Conservation (phyloP, 2,113 vertebrate species). For the Diadophis punctatus region DNA sequence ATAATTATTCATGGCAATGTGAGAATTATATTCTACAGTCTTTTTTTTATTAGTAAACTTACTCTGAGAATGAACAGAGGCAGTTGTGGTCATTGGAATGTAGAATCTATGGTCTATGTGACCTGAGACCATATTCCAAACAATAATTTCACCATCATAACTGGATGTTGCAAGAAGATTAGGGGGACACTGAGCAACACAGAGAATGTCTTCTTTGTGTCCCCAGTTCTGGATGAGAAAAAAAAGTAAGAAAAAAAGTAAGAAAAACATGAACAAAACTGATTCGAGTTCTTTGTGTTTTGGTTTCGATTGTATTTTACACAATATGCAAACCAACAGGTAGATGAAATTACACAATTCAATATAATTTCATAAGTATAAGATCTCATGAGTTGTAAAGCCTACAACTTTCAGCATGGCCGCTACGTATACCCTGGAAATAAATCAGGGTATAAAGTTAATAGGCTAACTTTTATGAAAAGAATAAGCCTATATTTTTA, state of each 20-base stretch:
- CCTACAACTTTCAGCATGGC: background rate
- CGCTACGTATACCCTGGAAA: background rate
- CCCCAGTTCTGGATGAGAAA: conserved; percentile 48
- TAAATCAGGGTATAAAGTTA: background rate
- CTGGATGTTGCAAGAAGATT: conserved; percentile 70
- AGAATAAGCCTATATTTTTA: background rate
- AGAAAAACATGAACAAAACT: background rate
- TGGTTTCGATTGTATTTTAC: background rate
- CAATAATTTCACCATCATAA: conserved; percentile 70
- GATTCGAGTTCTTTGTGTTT: background rate
- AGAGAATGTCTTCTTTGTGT: conserved; percentile 71
- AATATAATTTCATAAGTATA: background rate
- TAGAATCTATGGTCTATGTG: conserved; percentile 60
- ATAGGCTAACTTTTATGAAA: background rate
- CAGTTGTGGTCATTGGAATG: conserved; percentile 16
- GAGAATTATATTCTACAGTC: background rate
- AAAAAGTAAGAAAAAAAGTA: background rate
- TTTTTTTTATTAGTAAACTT: conserved; percentile 9
- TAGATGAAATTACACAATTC: background rate
- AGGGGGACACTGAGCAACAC: conserved; percentile 70
- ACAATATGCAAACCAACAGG: background rate
- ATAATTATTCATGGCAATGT: background rate
- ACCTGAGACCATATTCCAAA: conserved; percentile 74
- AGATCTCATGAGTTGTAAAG: background rate
- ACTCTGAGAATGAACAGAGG: conserved; percentile 45